phyloP scores from a whole-genome alignment of 1,140 invertebrate genomes.

The Zaprionus vittiger region DNA sequence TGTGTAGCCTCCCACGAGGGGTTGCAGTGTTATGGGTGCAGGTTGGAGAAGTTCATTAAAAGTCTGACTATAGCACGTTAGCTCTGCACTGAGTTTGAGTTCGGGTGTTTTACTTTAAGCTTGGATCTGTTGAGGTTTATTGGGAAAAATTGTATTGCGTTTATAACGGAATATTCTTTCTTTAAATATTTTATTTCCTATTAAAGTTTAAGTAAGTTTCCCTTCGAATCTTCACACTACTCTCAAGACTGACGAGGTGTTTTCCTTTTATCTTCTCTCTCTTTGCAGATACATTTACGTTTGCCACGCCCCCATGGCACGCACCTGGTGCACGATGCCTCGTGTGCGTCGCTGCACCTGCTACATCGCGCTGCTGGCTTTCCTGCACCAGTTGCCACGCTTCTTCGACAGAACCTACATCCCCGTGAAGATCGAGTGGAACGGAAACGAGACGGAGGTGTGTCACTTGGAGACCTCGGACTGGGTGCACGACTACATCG shows the following conservation, averaged over 20 bases:
- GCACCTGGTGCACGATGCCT: slow-evolving; percentile 94
- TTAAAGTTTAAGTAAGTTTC: too few relatives aligned
- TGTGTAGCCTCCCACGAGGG: background rate
- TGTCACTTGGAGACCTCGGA: slow-evolving; percentile 86
- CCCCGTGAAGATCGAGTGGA: slow-evolving; percentile 87
- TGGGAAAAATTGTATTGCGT: background rate
- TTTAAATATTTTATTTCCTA: too few relatives aligned
- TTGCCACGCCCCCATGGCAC: slow-evolving; percentile 93
- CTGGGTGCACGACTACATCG: slow-evolving; percentile 88
- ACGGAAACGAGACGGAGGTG: slow-evolving; percentile 86
- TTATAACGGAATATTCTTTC: too few relatives aligned
- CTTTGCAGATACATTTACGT: slow-evolving; percentile 92
- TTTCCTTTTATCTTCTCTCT: background rate
- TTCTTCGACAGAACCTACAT: slow-evolving; percentile 88
- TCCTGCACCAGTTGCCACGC: slow-evolving; percentile 91
- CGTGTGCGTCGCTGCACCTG: slow-evolving; percentile 91
- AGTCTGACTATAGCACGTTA: background rate
- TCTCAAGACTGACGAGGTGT: too few relatives aligned
- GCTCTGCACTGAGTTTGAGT: background rate
- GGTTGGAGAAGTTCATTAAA: background rate
- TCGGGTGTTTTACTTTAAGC: background rate
- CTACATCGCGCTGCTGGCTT: slow-evolving; percentile 90
- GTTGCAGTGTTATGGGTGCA: background rate
- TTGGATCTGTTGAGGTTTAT: background rate
- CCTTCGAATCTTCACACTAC: too few relatives aligned